phyloP scores from a whole-genome alignment of 1,140 invertebrate genomes.

The Drosophila insularis region DNA sequence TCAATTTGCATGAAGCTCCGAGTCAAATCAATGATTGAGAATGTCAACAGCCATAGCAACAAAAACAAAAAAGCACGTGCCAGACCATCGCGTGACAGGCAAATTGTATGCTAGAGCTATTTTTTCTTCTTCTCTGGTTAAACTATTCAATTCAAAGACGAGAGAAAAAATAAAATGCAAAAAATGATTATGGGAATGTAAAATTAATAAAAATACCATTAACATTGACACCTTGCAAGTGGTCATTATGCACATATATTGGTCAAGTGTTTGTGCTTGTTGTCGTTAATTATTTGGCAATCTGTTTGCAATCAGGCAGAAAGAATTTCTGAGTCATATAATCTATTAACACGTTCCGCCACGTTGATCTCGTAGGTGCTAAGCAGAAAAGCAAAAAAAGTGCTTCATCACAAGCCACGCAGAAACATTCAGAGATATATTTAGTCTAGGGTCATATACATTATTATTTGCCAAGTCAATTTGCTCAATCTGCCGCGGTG shows the following conservation, averaged over 20 bases:
- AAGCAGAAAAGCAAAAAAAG: not conserved
- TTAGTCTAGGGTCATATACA: not conserved
- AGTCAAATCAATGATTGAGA: slow-evolving; percentile 16
- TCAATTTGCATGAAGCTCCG: slow-evolving; percentile 61
- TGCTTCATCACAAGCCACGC: slow-evolving; percentile 22
- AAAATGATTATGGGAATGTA: not conserved
- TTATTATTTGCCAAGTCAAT: slow-evolving; percentile 17
- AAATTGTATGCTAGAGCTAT: slow-evolving; percentile 20
- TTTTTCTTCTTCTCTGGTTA: slow-evolving; percentile 4
- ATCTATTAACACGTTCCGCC: slow-evolving; percentile 27
- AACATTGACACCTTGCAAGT: slow-evolving; percentile 64
- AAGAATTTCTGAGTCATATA: slow-evolving; percentile 34
- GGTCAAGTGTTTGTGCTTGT: slow-evolving; percentile 35
- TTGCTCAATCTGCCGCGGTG: slow-evolving; percentile 21
- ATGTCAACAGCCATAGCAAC: slow-evolving; percentile 15
- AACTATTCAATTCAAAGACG: not conserved
- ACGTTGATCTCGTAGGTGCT: slow-evolving; percentile 5
- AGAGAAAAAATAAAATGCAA: not conserved
- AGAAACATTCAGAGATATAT: not conserved
- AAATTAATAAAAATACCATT: not conserved
- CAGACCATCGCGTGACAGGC: slow-evolving; percentile 56
- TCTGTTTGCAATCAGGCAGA: slow-evolving; percentile 34
- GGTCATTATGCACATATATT: slow-evolving; percentile 35
- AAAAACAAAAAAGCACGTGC: slow-evolving; percentile 24
- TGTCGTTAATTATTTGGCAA: slow-evolving; percentile 45